Base-by-base conservation (phyloP, 2,113 vertebrate species). In the Oceanodroma tethys region DNA sequence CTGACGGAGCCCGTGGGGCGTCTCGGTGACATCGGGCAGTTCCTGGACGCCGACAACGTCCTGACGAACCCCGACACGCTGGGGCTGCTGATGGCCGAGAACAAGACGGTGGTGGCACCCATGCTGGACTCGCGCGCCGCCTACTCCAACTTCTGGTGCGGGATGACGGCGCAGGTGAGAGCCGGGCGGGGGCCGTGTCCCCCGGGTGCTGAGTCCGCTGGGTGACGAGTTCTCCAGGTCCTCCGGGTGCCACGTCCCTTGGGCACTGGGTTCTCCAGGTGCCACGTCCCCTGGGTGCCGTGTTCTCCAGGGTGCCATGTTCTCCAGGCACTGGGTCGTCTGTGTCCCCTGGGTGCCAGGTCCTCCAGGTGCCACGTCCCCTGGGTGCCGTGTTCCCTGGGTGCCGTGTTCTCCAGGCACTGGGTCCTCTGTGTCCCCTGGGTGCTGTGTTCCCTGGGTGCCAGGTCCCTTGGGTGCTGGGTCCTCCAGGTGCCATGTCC, bases 91-190 rank as follows among this genome's bases (percentile, higher is more conserved):
- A 99, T 99, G 11, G 98, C 97, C 0, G 99, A 99, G 97, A 99
- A 99, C 93, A 99, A 98, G 98, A 99, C 99, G 0, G 98, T 99
- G 36, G 98, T 99, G 11, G 99, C 99, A 0, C 99, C 99, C 0
- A 99, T 99, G 99, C 93, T 99, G 87, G 99, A 99, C 16, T 99
- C 99, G 7, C 98, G 99, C 9, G 99, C 99, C 0, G 99, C 99
- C 0, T 99, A 99, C 88, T 99, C 99, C 83, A 99, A 99, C 97
- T 99, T 99, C 97, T 99, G 99, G 99, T 99, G 99, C 86, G 99
- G 99, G 36, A 99, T 99, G 99, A 99, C 99, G 8, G 97, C 98
- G 1, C 98, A 99, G 99, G 99, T 99, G 95, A 63, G 42, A 7
- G 60, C 27, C 5, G 18, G 3, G 12, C 7, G 65, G 63, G 63